A percentile compares a stretch with the other conserved stretches of the same genome.
Evolutionary conservation across 2,797 vertebrate genomes (phyloP).

Genomic region (Diplodus sargus): DNA sequence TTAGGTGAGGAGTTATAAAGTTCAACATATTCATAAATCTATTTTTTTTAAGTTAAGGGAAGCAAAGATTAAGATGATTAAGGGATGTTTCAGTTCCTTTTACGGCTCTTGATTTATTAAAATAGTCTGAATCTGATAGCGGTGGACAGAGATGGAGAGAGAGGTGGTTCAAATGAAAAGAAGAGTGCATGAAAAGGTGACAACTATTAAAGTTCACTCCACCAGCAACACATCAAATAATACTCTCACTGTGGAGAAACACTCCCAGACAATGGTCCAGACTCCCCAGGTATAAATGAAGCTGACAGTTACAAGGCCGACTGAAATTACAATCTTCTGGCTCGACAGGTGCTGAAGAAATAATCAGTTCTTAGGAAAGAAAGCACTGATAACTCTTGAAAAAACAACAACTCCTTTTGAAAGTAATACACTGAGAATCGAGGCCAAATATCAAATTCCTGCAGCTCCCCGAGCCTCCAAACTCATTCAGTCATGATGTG

Average conservation of each 20-base stretch:
- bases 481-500: conserved; percentile 5
- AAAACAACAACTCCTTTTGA: not conserved
- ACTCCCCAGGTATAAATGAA: conserved; percentile 25
- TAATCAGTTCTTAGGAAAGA: not conserved
- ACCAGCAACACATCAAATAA: not conserved
- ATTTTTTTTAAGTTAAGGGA: not conserved
- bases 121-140: not conserved
- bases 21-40: not conserved
- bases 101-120: not conserved
- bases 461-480: not conserved
- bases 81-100: not conserved
- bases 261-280: not conserved
- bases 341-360: conserved; percentile 36
- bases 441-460: conserved; percentile 28
- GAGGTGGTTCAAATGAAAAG: too few species aligned
- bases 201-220: not conserved
- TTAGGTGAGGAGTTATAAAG: not conserved
- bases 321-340: conserved; percentile 8
- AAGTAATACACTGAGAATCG: not conserved
- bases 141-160: not conserved
- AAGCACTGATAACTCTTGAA: not conserved
- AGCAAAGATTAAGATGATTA: not conserved
- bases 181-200: not conserved
- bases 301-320: not conserved
- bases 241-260: conserved; percentile 22